Percentiles rank a stretch among this genome's conserved stretches.
Conservation (phyloP, 2,888 invertebrate species). For the Tipula vernalis region DNA sequence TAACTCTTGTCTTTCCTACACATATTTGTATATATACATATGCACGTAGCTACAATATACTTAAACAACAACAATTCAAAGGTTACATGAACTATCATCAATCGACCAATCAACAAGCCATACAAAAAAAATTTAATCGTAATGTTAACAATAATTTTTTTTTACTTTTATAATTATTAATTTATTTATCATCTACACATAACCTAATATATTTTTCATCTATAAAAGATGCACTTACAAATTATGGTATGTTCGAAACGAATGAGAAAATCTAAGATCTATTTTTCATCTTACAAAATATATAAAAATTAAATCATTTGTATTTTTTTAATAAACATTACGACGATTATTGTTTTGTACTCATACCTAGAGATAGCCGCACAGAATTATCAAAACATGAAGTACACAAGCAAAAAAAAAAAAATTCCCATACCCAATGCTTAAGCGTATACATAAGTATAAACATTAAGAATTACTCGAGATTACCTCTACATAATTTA, state of each 20-base stretch:
- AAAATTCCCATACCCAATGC: neutral
- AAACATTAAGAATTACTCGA: neutral
- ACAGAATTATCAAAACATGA: neutral
- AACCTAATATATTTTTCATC: neutral
- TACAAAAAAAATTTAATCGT: neutral
- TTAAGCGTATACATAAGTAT: neutral
- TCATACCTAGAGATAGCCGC: neutral
- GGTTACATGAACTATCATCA: neutral
- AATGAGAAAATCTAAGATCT: neutral
- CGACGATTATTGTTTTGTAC: neutral
- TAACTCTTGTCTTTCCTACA: neutral
- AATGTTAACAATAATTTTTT: neutral
- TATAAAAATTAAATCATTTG: neutral
- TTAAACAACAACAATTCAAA: neutral
- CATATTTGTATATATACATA: neutral
- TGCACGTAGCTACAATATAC: neutral
- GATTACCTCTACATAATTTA: neutral
- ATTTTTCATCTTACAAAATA: neutral
- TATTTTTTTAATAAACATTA: neutral
- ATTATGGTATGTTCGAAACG: neutral
- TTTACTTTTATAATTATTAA: neutral
- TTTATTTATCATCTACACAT: neutral
- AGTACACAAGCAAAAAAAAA: neutral
- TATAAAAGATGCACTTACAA: no score
- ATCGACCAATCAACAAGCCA: neutral